phyloP scores from a whole-genome alignment of 2,888 invertebrate genomes.

The Agriopis marginaria region DNA sequence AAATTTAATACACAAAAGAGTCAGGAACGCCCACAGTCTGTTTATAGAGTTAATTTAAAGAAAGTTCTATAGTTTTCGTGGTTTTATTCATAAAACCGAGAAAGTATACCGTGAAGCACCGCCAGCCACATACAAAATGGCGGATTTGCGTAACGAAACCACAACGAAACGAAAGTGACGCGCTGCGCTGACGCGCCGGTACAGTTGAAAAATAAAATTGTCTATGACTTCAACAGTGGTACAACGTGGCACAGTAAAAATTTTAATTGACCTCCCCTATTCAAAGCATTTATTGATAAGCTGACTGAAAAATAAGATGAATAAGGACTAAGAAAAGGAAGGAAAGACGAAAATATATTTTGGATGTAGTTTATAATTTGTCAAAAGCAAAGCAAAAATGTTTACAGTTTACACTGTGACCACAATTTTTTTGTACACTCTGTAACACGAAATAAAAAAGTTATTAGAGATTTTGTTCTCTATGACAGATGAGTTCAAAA shows the following conservation, averaged over 20 bases:
- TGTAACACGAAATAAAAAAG: too few species aligned
- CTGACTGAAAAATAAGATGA: too few species aligned
- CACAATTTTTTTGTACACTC: too few species aligned
- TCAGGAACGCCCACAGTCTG: slow-evolving; percentile 69
- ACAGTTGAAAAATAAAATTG: slow-evolving; percentile 50
- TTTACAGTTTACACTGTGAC: too few species aligned
- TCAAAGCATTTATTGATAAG: background rate
- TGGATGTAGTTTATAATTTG: too few species aligned
- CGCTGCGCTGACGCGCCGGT: slow-evolving; percentile 83
- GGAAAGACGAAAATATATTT: too few species aligned
- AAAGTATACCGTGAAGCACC: slow-evolving; percentile 82
- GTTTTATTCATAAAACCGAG: slow-evolving; percentile 79
- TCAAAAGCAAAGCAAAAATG: too few species aligned
- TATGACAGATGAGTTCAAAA: too few species aligned
- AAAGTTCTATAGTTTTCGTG: slow-evolving; percentile 78
- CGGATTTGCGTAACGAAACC: slow-evolving; percentile 84
- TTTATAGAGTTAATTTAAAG: slow-evolving; percentile 67
- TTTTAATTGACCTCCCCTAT: too few species aligned
- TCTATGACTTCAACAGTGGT: slow-evolving; percentile 50
- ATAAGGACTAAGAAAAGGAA: too few species aligned
- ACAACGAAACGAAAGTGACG: slow-evolving; percentile 80
- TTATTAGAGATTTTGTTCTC: too few species aligned
- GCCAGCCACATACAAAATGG: slow-evolving; percentile 87
- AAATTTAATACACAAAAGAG: slow-evolving; percentile 71
- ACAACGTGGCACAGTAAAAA: slow-evolving; percentile 30